These are phyloP conservation scores for Fabriciana adippe DNA, from an alignment of 2,888 invertebrate species.

Conservation along the genomic window DNA sequence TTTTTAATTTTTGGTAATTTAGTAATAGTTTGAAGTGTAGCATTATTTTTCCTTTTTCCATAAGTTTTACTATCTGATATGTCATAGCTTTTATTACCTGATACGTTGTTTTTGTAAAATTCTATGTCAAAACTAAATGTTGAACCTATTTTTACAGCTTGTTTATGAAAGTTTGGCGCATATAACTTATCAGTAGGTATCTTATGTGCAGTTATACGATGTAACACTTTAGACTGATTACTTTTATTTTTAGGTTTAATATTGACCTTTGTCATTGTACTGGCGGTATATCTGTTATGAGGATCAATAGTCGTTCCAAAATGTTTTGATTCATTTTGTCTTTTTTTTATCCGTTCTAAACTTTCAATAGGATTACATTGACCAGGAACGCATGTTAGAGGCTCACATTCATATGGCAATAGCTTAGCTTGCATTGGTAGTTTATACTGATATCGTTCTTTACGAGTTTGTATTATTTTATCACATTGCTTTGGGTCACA, in stretches of 20 bases:
- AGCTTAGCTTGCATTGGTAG: conserved; percentile 2
- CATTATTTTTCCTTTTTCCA: not conserved
- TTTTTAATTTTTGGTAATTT: not conserved
- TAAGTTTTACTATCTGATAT: not conserved
- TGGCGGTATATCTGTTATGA: conserved; percentile 6
- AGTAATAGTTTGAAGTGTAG: not conserved
- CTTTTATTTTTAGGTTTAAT: conserved; percentile 13
- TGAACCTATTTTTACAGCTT: conserved; percentile 42
- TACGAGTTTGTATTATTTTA: conserved; percentile 46
- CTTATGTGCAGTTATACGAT: not conserved
- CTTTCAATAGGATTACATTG: conserved; percentile 44
- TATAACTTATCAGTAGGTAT: not conserved
- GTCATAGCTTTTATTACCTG: not conserved
- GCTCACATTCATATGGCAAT: conserved; percentile 42
- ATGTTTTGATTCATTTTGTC: conserved; percentile 23
- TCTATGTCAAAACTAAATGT: conserved; percentile 44
- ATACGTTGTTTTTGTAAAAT: conserved; percentile 40
- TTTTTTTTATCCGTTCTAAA: conserved; percentile 45
- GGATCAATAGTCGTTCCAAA: not conserved
- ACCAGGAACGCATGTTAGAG: conserved; percentile 36
- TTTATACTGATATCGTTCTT: conserved; percentile 30
- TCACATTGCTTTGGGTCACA: conserved; percentile 51
- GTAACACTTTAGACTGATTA: not conserved
- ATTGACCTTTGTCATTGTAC: conserved; percentile 16
- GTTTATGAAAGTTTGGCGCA: conserved; percentile 15